Conservation (phyloP, 2,888 invertebrate genomes). For the Apoderus coryli region DNA sequence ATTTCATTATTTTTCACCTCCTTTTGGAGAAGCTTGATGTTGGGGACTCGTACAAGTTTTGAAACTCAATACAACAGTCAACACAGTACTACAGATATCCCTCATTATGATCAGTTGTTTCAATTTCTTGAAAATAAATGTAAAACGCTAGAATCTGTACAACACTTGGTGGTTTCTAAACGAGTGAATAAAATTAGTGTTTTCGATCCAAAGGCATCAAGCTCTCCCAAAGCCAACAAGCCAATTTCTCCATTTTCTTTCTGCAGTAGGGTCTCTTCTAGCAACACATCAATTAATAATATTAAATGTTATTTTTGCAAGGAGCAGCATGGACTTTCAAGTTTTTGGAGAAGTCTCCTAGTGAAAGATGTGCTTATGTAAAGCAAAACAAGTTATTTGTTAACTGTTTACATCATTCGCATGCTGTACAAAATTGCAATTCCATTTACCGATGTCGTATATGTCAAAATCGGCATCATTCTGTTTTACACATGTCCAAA, state of each 20-base stretch:
- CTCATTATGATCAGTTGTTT: background rate
- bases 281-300: background rate
- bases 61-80: no score
- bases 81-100: no score
- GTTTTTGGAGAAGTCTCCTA: background rate
- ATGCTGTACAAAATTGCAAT: no score
- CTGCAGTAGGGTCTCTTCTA: background rate
- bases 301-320: constrained; percentile 1
- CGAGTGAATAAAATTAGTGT: no score
- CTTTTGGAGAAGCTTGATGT: constrained; percentile 6
- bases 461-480: constrained; percentile 1
- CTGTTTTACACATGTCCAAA: constrained; percentile 4
- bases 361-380: no score
- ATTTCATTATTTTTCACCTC: constrained; percentile 3
- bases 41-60: no score
- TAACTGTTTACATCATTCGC: no score
- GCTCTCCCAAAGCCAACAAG: no score
- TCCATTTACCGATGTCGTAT: constrained; percentile 2
- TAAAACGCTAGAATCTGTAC: constrained; percentile 5
- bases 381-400: no score
- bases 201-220: no score
- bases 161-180: constrained; percentile 1
- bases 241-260: background rate
- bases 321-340: background rate
- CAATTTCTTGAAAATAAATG: constrained; percentile 7